These are phyloP conservation scores for Anthophora plumipes DNA, from an alignment of 2,888 invertebrate species.

Conservation along the genomic window DNA sequence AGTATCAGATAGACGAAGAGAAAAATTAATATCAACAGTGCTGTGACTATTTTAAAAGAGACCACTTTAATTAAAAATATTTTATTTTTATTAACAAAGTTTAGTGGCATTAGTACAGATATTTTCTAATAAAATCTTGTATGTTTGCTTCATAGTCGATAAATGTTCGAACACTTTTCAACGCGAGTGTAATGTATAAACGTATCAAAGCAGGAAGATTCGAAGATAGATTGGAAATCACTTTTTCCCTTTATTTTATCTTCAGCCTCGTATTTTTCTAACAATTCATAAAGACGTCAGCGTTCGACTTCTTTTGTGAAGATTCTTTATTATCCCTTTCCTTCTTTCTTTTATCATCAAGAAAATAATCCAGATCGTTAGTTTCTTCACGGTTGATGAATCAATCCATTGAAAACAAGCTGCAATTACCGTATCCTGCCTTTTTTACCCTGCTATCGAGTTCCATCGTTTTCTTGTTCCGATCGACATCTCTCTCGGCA, in stretches of 20 bases:
- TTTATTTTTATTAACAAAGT: too few species aligned
- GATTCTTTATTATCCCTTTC: not conserved
- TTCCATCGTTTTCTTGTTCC: conserved; percentile 16
- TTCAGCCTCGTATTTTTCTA: not conserved
- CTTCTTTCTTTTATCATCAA: not conserved
- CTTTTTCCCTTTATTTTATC: not conserved
- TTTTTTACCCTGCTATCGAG: conserved; percentile 12
- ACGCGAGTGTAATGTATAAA: too few species aligned
- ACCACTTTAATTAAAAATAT: too few species aligned
- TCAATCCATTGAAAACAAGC: conserved; percentile 12
- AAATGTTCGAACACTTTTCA: too few species aligned
- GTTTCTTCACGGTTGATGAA: conserved; percentile 25
- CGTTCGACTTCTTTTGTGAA: not conserved
- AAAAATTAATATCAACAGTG: too few species aligned
- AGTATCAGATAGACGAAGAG: too few species aligned
- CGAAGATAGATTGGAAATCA: not conserved
- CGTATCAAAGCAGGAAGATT: not conserved
- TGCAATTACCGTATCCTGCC: not conserved
- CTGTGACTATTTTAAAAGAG: too few species aligned
- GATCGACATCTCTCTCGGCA: conserved; percentile 10
- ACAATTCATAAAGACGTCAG: not conserved
- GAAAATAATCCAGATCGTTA: conserved; percentile 25
- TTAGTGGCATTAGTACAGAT: too few species aligned
- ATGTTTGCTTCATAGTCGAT: too few species aligned
- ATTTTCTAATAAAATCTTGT: too few species aligned